Evolutionary conservation across 2,888 invertebrate genomes (phyloP).

Genomic region (Maniola hyperantus): DNA sequence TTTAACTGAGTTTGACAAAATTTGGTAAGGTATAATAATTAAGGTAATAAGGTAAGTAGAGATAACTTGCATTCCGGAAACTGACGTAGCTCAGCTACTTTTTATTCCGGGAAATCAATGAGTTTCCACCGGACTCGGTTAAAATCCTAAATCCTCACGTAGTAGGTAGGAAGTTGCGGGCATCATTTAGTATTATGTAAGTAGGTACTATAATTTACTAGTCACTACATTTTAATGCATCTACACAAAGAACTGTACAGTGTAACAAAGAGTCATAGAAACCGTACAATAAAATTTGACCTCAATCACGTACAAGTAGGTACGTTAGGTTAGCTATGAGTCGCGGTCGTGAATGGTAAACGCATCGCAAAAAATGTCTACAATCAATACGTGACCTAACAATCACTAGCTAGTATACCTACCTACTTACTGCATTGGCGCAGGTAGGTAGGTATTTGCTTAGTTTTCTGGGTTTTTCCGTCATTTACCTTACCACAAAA

Average conservation of each 20-base stretch:
- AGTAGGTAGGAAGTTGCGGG: too few species aligned
- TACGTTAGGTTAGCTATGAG: slow-evolving; percentile 27
- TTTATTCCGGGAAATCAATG: too few species aligned
- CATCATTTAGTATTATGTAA: too few species aligned
- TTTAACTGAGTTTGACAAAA: too few species aligned
- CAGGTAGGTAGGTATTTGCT: too few species aligned
- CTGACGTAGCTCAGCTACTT: too few species aligned
- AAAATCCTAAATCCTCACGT: too few species aligned
- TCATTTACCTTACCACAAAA: not conserved
- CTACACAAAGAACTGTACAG: slow-evolving; percentile 17
- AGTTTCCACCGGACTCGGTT: too few species aligned
- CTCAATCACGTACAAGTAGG: slow-evolving; percentile 37
- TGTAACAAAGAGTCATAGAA: slow-evolving; percentile 21
- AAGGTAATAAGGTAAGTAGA: too few species aligned
- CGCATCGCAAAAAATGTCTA: slow-evolving; percentile 37
- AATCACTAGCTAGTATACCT: slow-evolving; percentile 13
- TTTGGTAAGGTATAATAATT: too few species aligned
- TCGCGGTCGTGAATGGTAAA: slow-evolving; percentile 34
- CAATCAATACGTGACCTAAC: slow-evolving; percentile 21
- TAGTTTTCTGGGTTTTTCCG: not conserved
- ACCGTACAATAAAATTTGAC: slow-evolving; percentile 34
- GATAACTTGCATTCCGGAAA: too few species aligned
- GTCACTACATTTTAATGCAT: not conserved
- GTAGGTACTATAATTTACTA: too few species aligned
- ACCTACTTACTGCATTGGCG: not conserved